phyloP scores from a whole-genome alignment of 2,888 invertebrate species.

The Phrixothrix hirtus region DNA sequence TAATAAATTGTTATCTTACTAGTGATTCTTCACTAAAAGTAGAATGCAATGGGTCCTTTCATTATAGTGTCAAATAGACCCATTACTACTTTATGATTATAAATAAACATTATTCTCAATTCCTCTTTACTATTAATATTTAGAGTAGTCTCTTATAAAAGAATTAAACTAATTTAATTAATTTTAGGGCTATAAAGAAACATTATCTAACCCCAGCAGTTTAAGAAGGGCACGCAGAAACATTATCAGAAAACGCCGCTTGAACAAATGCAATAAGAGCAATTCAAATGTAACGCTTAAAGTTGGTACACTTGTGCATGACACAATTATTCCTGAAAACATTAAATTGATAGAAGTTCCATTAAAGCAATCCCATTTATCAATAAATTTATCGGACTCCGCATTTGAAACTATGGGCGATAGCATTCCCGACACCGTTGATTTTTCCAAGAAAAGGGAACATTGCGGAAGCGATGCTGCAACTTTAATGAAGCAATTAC shows the following conservation, averaged over 20 bases:
- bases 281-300: conserved; percentile 27
- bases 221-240: conserved; percentile 8
- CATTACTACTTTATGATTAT: too few species aligned
- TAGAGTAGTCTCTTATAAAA: background rate
- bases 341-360: conserved; percentile 49
- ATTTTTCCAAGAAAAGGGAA: conserved; percentile 46
- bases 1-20: too few species aligned
- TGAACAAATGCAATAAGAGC: background rate
- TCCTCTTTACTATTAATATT: too few species aligned
- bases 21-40: too few species aligned
- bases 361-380: conserved; percentile 45
- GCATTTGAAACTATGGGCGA: conserved; percentile 55
- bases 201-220: conserved; percentile 5
- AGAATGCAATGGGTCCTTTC: too few species aligned
- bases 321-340: conserved; percentile 44
- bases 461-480: conserved; percentile 45
- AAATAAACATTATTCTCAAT: too few species aligned
- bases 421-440: conserved; percentile 49
- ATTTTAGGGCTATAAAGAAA: conserved; percentile 15
- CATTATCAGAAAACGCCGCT: conserved; percentile 15
- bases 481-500: conserved; percentile 39
- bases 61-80: too few species aligned
- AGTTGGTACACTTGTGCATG: conserved; percentile 44
- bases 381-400: conserved; percentile 50
- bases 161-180: background rate